These are phyloP conservation scores for Gisinianus flammeolus DNA, from an alignment of 2,888 invertebrate genomes.

Conservation along the genomic window DNA sequence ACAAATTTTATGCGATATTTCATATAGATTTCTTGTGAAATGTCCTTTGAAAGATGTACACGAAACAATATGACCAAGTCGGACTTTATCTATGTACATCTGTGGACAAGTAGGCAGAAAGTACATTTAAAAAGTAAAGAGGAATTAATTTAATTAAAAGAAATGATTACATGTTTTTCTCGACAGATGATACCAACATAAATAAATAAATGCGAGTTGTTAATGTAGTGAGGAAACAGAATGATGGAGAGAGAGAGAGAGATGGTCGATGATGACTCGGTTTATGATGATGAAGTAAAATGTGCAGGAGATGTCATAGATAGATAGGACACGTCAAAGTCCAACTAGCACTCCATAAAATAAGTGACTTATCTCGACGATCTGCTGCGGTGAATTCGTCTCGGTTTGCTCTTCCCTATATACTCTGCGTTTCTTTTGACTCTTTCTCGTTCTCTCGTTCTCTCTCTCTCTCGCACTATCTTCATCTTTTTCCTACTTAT, in stretches of 20 bases:
- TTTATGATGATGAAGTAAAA: slow-evolving; percentile 32
- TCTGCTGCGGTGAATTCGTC: slow-evolving; percentile 34
- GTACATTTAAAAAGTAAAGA: neutral
- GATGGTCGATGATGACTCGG: neutral
- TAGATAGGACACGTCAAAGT: slow-evolving; percentile 54
- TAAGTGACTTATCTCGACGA: slow-evolving; percentile 36
- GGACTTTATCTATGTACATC: too few species aligned
- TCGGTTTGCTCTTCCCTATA: neutral
- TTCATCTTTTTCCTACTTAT: neutral
- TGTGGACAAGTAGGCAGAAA: neutral
- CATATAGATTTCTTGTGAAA: too few species aligned
- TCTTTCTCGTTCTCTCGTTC: neutral
- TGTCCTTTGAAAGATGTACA: too few species aligned
- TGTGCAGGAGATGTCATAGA: slow-evolving; percentile 50
- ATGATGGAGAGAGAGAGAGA: too few species aligned
- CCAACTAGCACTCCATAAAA: slow-evolving; percentile 33
- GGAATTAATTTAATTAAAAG: neutral
- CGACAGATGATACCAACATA: neutral
- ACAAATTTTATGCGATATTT: too few species aligned
- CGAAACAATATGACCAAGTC: too few species aligned
- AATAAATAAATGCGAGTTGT: too few species aligned
- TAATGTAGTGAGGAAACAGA: too few species aligned
- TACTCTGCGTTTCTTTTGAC: neutral
- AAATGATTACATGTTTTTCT: neutral
- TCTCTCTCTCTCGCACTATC: slow-evolving; percentile 1